phyloP scores from a whole-genome alignment of 2,113 vertebrate genomes.

The Ictalurus punctatus region DNA sequence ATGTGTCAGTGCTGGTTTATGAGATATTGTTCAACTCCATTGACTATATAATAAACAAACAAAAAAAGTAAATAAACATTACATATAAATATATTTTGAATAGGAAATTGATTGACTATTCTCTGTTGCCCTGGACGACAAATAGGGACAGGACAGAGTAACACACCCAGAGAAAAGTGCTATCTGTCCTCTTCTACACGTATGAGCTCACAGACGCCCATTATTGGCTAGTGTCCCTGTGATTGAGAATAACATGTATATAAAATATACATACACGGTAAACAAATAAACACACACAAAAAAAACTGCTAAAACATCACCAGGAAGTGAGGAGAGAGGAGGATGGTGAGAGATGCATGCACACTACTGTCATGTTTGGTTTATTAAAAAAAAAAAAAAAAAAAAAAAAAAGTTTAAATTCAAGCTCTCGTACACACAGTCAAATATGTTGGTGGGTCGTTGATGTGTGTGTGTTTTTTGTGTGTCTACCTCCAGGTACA shows the following conservation, averaged over 20 bases:
- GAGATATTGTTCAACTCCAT: background rate
- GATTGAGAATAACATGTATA: background rate
- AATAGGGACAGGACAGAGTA: background rate
- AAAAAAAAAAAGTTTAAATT: background rate
- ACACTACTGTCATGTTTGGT: background rate
- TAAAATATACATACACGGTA: too few relatives aligned
- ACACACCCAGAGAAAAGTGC: background rate
- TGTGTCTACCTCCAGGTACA: slow-evolving; percentile 82
- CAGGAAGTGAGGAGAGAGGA: background rate
- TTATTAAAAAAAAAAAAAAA: background rate
- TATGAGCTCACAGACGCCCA: background rate
- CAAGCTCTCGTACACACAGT: background rate
- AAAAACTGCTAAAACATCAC: background rate
- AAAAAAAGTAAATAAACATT: background rate
- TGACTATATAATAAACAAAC: background rate
- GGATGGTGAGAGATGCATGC: background rate
- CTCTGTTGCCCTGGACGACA: too few relatives aligned
- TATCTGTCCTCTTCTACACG: background rate
- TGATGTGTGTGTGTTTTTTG: slow-evolving; percentile 22
- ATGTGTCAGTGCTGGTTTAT: too few relatives aligned
- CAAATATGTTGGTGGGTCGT: background rate
- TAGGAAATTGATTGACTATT: background rate
- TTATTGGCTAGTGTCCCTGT: background rate
- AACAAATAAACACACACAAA: background rate
- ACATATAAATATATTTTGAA: background rate